A percentile compares a stretch with the other conserved stretches of the same genome.
phyloP scores from a whole-genome alignment of 2,797 vertebrate species.

The Smutsia gigantea region DNA sequence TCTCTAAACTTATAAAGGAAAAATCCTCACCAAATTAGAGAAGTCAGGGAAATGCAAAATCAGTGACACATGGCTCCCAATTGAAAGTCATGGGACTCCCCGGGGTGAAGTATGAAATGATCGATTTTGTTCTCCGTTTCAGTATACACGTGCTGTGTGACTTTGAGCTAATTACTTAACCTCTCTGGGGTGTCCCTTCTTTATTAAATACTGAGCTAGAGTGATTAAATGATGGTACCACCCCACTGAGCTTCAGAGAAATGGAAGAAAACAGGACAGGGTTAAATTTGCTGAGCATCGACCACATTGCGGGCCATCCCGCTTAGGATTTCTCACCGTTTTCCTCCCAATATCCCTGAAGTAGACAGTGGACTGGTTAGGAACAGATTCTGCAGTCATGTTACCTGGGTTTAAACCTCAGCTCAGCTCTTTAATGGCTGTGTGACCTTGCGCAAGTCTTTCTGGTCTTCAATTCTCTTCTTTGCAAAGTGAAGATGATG shows the following conservation, averaged over 20 bases:
- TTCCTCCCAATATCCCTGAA: neutral
- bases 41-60: neutral
- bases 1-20: conserved; percentile 46
- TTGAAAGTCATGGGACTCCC: neutral
- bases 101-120: neutral
- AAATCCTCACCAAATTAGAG: conserved; percentile 59
- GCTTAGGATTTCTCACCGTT: neutral
- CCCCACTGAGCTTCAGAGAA: neutral
- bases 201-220: neutral
- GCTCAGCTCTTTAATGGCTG: neutral
- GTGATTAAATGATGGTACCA: neutral
- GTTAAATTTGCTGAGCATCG: neutral
- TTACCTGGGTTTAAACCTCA: neutral
- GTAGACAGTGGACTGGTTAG: neutral
- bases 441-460: neutral
- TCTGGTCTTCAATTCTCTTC: neutral
- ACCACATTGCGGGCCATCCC: neutral
- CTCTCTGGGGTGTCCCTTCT: neutral
- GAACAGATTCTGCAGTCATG: neutral
- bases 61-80: neutral
- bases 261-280: neutral
- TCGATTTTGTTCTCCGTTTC: neutral
- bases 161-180: neutral
- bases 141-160: neutral
- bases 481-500: neutral